Evolutionary conservation across 2,888 invertebrate genomes (phyloP).

Genomic region (Nephrotoma appendiculata): DNA sequence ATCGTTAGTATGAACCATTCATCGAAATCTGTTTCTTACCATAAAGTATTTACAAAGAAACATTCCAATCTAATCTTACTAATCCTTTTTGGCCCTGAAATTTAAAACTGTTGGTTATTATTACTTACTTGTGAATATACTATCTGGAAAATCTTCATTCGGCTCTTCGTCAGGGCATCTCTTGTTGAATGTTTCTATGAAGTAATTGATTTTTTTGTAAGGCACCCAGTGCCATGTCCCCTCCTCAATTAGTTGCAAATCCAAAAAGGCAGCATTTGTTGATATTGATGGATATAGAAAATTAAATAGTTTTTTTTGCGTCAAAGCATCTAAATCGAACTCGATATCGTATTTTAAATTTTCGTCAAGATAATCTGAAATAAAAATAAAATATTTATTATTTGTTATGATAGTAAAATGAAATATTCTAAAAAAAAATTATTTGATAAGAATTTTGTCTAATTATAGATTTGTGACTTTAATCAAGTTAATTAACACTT

Average conservation of each 20-base stretch:
- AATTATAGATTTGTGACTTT: neutral
- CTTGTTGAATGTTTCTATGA: neutral
- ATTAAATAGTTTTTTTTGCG: neutral
- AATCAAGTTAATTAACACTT: neutral
- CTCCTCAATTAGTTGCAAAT: neutral
- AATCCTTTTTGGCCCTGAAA: too few relatives aligned
- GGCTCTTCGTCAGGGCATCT: neutral
- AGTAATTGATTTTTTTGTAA: neutral
- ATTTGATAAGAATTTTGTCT: neutral
- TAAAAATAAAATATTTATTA: neutral
- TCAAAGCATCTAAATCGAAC: neutral
- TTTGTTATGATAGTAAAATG: too few relatives aligned
- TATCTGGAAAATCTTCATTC: conserved; percentile 11
- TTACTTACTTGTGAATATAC: conserved; percentile 9
- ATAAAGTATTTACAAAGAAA: too few relatives aligned
- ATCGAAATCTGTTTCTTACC: too few relatives aligned
- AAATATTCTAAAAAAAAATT: neutral
- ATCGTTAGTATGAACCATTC: too few relatives aligned
- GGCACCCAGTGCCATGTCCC: neutral
- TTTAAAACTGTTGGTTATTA: too few relatives aligned
- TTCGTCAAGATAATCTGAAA: neutral
- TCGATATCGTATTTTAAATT: neutral
- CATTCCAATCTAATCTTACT: too few relatives aligned
- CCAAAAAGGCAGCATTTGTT: neutral
- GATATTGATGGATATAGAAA: neutral